These are phyloP conservation scores for Podocnemis expansa DNA, from an alignment of 2,113 vertebrate genomes.

Conservation along the genomic window DNA sequence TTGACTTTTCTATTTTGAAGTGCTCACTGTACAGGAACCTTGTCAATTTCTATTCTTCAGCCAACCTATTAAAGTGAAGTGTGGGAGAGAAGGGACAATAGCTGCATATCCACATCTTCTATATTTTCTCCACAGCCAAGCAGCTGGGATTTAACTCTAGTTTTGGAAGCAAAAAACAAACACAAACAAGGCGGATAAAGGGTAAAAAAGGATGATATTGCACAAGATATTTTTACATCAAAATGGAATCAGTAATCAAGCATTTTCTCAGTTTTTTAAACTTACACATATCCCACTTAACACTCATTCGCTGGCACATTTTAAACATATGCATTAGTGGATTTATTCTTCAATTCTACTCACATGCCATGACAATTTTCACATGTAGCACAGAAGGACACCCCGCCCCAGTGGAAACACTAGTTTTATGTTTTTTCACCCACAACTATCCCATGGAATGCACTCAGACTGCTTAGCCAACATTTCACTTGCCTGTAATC, in stretches of 20 bases:
- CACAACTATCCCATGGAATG: not conserved
- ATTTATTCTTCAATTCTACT: not conserved
- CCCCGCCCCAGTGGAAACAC: not conserved
- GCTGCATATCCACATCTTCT: not conserved
- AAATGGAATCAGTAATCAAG: not conserved
- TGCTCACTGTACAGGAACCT: no score
- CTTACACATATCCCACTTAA: not conserved
- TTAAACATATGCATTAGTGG: not conserved
- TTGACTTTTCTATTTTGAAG: no score
- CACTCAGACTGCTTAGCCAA: not conserved
- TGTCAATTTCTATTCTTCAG: no score
- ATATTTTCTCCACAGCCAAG: not conserved
- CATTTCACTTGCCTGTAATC: constrained; percentile 87
- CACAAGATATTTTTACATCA: not conserved
- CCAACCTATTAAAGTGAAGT: no score
- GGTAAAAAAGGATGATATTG: not conserved
- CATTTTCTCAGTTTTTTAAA: no score
- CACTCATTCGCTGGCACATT: not conserved
- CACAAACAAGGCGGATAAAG: not conserved
- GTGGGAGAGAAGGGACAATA: no score
- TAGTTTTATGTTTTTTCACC: not conserved
- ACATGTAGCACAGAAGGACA: not conserved
- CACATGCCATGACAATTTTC: not conserved
- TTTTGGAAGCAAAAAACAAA: not conserved
- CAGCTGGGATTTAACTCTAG: not conserved